Evolutionary conservation across 2,888 invertebrate genomes (phyloP).

Genomic region (Tenthredo amoena): DNA sequence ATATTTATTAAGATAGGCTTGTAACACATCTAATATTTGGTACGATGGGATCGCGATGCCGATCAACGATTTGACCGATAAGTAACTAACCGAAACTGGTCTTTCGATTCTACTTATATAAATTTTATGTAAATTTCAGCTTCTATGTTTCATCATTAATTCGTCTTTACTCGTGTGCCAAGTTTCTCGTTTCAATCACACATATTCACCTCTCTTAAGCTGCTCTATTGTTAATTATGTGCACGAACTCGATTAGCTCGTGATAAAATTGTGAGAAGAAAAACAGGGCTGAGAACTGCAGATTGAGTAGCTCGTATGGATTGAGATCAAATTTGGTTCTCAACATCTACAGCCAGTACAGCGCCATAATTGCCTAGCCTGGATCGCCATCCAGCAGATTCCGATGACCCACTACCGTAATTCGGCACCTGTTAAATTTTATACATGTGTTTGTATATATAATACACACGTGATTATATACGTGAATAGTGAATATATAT

Average conservation of each 20-base stretch:
- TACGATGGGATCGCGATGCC: not conserved
- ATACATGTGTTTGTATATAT: not conserved
- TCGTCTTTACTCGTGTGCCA: not conserved
- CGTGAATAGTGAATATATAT: conserved; percentile 7
- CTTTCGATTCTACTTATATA: not conserved
- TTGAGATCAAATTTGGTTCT: conserved; percentile 30
- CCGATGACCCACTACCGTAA: conserved; percentile 40
- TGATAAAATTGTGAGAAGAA: conserved; percentile 25
- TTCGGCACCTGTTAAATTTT: conserved; percentile 40
- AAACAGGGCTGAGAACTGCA: conserved; percentile 6
- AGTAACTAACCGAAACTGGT: not conserved
- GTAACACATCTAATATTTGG: not conserved
- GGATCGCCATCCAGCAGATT: conserved; percentile 3
- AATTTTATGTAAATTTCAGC: not conserved
- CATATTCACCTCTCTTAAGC: not conserved
- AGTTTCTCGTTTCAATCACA: not conserved
- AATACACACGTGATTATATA: not conserved
- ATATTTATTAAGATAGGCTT: not conserved
- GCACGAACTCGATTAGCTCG: not conserved
- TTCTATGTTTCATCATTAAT: not conserved
- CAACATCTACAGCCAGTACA: not conserved
- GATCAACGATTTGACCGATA: not conserved
- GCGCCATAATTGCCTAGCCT: conserved; percentile 30
- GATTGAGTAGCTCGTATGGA: not conserved
- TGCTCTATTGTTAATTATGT: not conserved